A percentile compares a stretch with the other conserved stretches of the same genome.
These are phyloP conservation scores for Apodemia duryi DNA, from an alignment of 2,888 invertebrate species.

Conservation along the genomic window DNA sequence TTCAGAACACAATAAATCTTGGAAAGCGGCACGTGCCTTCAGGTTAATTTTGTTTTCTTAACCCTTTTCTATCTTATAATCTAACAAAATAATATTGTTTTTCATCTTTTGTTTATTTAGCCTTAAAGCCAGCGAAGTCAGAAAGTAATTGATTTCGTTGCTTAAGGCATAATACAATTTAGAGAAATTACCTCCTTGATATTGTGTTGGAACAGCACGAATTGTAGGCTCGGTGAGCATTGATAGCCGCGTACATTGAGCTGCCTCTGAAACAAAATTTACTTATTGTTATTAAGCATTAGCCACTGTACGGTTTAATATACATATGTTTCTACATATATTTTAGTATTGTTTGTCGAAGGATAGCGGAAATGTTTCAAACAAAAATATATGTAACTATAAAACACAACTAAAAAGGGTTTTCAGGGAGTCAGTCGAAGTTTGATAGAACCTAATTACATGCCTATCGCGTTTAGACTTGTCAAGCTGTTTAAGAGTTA, in stretches of 20 bases:
- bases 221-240: constrained; percentile 91
- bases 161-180: neutral
- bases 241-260: constrained; percentile 92
- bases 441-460: no score
- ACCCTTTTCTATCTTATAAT: neutral
- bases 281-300: constrained; percentile 19
- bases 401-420: no score
- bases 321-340: no score
- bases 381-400: no score
- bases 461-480: no score
- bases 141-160: no score
- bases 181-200: constrained; percentile 85
- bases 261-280: constrained; percentile 83
- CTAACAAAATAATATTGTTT: neutral
- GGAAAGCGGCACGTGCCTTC: neutral
- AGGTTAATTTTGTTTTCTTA: neutral
- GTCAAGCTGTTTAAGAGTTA: no score
- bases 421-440: no score
- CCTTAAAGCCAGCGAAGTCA: neutral
- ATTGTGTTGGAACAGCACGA: constrained; percentile 93
- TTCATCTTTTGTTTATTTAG: neutral
- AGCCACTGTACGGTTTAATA: no score
- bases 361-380: no score
- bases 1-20: neutral
- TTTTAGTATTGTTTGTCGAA: no score